phyloP scores from a whole-genome alignment of 2,113 vertebrate species.

The Chlorodrepanis virens region DNA sequence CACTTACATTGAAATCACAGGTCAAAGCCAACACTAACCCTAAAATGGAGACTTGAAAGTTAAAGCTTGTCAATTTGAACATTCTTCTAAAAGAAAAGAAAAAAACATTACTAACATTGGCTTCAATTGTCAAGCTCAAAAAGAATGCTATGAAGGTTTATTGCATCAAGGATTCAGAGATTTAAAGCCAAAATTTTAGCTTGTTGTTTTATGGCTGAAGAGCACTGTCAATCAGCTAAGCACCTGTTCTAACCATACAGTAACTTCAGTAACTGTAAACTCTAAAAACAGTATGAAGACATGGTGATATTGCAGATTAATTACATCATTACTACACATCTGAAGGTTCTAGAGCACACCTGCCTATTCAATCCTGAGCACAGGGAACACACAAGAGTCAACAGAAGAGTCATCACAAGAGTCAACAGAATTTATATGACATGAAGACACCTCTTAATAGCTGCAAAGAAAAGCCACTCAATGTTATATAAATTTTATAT shows the following conservation, averaged over 20 bases:
- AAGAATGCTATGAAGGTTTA: background rate
- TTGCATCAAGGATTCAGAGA: background rate
- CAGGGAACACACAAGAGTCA: background rate
- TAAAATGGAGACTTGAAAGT: background rate
- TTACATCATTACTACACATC: background rate
- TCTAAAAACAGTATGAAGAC: background rate
- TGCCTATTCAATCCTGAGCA: background rate
- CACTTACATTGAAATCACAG: background rate
- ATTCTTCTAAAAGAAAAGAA: background rate
- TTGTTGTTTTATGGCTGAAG: background rate
- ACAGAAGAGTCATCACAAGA: background rate
- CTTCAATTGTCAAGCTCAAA: background rate
- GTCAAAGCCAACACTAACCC: background rate
- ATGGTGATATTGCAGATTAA: background rate
- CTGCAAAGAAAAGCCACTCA: background rate
- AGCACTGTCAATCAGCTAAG: background rate
- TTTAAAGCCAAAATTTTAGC: background rate
- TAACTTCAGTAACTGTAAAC: background rate
- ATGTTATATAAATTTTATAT: too few relatives aligned
- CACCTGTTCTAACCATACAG: background rate
- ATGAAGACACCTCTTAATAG: background rate
- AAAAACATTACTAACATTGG: background rate
- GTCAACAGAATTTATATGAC: background rate
- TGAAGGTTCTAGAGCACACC: background rate
- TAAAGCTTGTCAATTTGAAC: background rate